These are phyloP conservation scores for Dione juno DNA, from an alignment of 2,888 invertebrate species.

Conservation along the genomic window DNA sequence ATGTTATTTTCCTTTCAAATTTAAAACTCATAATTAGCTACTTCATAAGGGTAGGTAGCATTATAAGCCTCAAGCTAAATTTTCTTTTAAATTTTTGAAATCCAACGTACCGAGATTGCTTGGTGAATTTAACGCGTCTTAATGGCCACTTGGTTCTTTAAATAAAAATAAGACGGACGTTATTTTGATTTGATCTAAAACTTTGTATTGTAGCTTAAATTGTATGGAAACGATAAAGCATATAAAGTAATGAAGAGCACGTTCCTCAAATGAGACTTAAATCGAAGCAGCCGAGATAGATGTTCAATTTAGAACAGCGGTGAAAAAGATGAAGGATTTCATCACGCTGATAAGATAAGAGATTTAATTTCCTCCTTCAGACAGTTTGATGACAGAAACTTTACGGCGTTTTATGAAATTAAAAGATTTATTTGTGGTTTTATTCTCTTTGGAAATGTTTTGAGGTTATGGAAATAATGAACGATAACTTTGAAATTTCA, in stretches of 20 bases:
- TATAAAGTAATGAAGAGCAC: constrained; percentile 36
- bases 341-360: constrained; percentile 66
- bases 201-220: constrained; percentile 43
- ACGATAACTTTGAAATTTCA: background rate
- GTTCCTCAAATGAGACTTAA: constrained; percentile 41
- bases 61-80: constrained; percentile 52
- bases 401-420: constrained; percentile 57
- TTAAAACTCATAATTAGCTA: constrained; percentile 55
- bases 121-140: constrained; percentile 52
- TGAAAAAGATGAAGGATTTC: constrained; percentile 65
- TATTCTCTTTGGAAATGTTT: constrained; percentile 24
- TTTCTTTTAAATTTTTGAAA: constrained; percentile 51
- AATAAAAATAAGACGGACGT: constrained; percentile 46
- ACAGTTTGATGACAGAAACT: constrained; percentile 66
- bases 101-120: constrained; percentile 51
- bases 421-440: constrained; percentile 50
- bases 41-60: constrained; percentile 49
- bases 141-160: constrained; percentile 53
- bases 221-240: constrained; percentile 41
- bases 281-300: constrained; percentile 45
- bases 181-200: constrained; percentile 44
- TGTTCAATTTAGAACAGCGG: constrained; percentile 52
- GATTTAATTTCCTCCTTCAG: constrained; percentile 72
- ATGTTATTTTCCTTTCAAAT: constrained; percentile 55
- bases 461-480: background rate